Evolutionary conservation across 2,113 vertebrate genomes (phyloP).

Genomic region (Chloropsis cyanopogon): DNA sequence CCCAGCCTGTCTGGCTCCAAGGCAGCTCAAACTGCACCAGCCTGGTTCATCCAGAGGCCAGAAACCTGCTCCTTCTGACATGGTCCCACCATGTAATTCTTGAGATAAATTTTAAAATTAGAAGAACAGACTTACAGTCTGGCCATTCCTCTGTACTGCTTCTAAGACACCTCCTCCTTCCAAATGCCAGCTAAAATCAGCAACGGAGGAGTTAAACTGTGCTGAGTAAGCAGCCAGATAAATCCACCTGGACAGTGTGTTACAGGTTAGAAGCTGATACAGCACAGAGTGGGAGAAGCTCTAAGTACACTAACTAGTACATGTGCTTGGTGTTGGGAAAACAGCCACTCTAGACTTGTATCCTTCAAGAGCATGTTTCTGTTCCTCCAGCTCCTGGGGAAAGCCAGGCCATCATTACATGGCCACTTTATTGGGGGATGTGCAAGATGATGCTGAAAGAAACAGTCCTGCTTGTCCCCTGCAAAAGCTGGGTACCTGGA

Average conservation of each 20-base stretch:
- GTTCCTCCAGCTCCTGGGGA: neutral
- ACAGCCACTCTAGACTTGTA: neutral
- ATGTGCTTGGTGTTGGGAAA: neutral
- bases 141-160: neutral
- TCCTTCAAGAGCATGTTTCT: neutral
- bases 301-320: neutral
- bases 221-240: neutral
- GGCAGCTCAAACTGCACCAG: neutral
- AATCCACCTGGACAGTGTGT: neutral
- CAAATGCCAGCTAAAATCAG: neutral
- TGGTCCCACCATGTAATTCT: rapidly evolving
- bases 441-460: neutral
- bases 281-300: neutral
- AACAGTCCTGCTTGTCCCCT: neutral
- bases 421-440: neutral
- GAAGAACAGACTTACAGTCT: neutral
- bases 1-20: neutral
- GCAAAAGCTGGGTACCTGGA: neutral
- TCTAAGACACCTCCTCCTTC: neutral
- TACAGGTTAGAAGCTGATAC: neutral
- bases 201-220: neutral
- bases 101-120: neutral
- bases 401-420: neutral
- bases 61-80: neutral
- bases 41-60: neutral